phyloP scores from a whole-genome alignment of 2,888 invertebrate species.

The Stomorhina lunata region DNA sequence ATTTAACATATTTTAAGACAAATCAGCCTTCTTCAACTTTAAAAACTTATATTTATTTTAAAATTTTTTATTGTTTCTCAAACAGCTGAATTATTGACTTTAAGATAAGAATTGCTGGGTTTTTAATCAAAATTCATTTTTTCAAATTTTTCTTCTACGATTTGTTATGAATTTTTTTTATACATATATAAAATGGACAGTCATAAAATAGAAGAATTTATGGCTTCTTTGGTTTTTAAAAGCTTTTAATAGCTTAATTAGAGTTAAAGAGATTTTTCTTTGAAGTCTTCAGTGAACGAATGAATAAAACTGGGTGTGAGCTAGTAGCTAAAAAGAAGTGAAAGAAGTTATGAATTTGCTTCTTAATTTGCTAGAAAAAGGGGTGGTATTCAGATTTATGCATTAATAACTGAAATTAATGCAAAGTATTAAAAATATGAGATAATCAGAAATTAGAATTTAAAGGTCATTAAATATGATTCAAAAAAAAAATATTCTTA shows the following conservation, averaged over 20 bases:
- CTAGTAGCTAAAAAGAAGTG: background rate
- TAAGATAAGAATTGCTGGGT: slow-evolving; percentile 11
- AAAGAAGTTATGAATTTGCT: background rate
- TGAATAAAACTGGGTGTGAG: background rate
- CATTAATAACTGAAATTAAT: too few relatives aligned
- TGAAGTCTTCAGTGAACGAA: background rate
- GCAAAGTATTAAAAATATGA: too few relatives aligned
- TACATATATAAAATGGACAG: too few relatives aligned
- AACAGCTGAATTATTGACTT: slow-evolving; percentile 36
- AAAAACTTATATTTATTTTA: background rate
- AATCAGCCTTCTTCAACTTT: background rate
- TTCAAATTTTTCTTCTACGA: background rate
- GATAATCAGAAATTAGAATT: too few relatives aligned
- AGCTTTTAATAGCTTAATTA: slow-evolving; percentile 42
- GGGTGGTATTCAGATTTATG: background rate
- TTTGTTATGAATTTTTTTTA: slow-evolving; percentile 15
- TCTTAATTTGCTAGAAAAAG: background rate
- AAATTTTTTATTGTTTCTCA: background rate
- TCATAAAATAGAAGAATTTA: slow-evolving; percentile 32
- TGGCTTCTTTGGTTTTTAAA: background rate
- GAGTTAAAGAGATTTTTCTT: background rate
- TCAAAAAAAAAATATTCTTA: too few relatives aligned
- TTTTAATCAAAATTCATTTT: slow-evolving; percentile 31
- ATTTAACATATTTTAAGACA: background rate
- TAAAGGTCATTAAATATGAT: too few relatives aligned